phyloP scores from a whole-genome alignment of 2,113 vertebrate species.

The Dicaeum eximium region DNA sequence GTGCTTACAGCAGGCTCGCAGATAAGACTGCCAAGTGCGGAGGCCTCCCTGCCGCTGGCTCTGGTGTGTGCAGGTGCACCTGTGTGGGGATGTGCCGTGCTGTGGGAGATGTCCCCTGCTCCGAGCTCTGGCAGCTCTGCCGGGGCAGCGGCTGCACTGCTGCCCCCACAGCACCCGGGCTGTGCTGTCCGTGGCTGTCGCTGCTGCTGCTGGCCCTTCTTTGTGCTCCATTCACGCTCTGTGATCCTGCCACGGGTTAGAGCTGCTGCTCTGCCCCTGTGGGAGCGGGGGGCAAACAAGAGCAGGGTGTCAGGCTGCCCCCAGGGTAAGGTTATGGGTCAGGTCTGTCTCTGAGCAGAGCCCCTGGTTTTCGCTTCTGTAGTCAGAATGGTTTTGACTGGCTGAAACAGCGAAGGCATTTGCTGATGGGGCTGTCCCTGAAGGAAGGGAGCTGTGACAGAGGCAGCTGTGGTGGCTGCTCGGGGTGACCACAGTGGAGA shows the following conservation, averaged over 20 bases:
- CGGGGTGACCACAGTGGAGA: neutral
- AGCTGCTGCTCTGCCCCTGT: neutral
- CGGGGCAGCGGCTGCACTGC: neutral
- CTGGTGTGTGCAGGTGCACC: neutral
- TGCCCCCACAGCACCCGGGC: fast-evolving
- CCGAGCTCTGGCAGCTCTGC: neutral
- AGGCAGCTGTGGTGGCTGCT: neutral
- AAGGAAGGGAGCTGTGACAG: neutral
- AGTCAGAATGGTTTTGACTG: neutral
- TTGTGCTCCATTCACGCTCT: neutral
- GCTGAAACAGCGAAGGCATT: neutral
- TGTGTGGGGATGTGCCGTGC: neutral
- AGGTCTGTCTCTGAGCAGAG: neutral
- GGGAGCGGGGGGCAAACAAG: fast-evolving
- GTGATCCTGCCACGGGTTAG: fast-evolving
- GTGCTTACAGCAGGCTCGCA: neutral
- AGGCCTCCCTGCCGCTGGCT: fast-evolving
- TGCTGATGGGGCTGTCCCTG: neutral
- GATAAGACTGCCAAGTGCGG: neutral
- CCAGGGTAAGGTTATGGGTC: neutral
- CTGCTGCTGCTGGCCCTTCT: neutral
- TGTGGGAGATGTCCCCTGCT: neutral
- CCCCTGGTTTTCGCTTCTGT: neutral
- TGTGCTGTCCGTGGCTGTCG: fast-evolving
- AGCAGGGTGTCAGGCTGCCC: neutral